Evolutionary conservation across 2,888 invertebrate species (phyloP), one percentile per base, ranked within the genome.

Genomic region (Abrostola triplasia): DNA sequence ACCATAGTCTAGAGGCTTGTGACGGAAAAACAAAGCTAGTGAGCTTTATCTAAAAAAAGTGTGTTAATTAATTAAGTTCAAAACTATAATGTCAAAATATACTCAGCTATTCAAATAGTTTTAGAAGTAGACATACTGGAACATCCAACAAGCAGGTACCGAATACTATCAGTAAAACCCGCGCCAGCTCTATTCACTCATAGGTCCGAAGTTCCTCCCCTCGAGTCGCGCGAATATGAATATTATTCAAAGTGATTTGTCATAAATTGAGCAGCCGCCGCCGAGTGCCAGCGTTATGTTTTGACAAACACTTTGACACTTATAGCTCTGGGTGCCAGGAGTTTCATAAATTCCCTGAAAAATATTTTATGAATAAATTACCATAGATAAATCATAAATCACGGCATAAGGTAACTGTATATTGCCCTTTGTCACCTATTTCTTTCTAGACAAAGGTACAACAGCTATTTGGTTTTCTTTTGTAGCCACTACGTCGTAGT

Each of bases 231-330:
- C 77, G 87, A 90, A 89, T 89, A 88, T 87, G 85, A 88, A 91
- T 89, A 88, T 87, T 88, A 89, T 90, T 88, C 85, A 87, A 87
- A 90, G 87, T 90, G 90, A 90, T 89, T 90, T 87, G 90, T 91
- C 89, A 88, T 83, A 88, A 87, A 92, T 89, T 87, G 91, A 86
- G 88, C 77, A 81, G 79, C 24, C 77, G 77, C 24, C 77, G 77
- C 48, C 41, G 47, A 10, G 59, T n/a, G 47, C 13, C 36, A 8
- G 12, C 54, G 54, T 49, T 60, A 59, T 61, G 64, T 62, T 64
- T 11, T 62, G 67, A 67, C 59, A 74, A 71, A 64, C 68, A 58
- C 38, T 36, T 61, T 47, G 60, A 53, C 55, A 59, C 36, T 37
- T 8, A 38, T 47, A 48, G 37, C 13, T 50, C 41, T 44, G 12